A percentile compares a stretch with the other conserved stretches of the same genome.
These are phyloP conservation scores for Anolis apletophallus DNA, from an alignment of 2,797 vertebrate species.

Conservation along the genomic window DNA sequence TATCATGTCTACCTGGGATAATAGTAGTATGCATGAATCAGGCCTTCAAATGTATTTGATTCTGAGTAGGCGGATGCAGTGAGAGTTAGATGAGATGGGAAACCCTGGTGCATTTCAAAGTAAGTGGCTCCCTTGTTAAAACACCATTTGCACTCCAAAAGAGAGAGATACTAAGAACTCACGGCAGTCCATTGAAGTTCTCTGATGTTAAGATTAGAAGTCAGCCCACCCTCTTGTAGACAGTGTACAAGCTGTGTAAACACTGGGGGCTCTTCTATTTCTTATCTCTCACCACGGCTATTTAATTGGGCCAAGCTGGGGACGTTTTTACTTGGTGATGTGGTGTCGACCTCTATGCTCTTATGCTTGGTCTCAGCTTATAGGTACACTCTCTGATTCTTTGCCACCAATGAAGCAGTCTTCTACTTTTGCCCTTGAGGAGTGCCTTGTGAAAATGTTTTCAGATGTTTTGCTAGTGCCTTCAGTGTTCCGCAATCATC, in stretches of 20 bases:
- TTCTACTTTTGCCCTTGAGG: neutral
- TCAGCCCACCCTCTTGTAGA: neutral
- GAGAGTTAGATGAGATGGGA: neutral
- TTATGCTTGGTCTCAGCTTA: neutral
- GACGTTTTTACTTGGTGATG: neutral
- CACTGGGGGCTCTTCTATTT: constrained; percentile 51
- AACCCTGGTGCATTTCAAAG: no score
- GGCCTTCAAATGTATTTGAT: neutral
- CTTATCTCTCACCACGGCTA: constrained; percentile 61
- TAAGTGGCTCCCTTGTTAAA: neutral
- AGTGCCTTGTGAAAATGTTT: neutral
- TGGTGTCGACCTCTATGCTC: neutral
- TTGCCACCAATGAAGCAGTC: neutral
- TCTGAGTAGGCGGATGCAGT: no score
- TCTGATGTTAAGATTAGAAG: constrained; percentile 15
- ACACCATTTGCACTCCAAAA: constrained; percentile 25
- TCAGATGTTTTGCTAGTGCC: neutral
- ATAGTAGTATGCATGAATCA: no score
- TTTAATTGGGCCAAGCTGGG: constrained; percentile 55
- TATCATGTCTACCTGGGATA: neutral
- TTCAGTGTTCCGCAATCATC: neutral
- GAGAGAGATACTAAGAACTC: neutral
- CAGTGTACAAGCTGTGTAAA: constrained; percentile 60
- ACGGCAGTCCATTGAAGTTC: constrained; percentile 56
- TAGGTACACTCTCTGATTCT: neutral